phyloP scores from a whole-genome alignment of 2,888 invertebrate species.

The Beris morrisii region DNA sequence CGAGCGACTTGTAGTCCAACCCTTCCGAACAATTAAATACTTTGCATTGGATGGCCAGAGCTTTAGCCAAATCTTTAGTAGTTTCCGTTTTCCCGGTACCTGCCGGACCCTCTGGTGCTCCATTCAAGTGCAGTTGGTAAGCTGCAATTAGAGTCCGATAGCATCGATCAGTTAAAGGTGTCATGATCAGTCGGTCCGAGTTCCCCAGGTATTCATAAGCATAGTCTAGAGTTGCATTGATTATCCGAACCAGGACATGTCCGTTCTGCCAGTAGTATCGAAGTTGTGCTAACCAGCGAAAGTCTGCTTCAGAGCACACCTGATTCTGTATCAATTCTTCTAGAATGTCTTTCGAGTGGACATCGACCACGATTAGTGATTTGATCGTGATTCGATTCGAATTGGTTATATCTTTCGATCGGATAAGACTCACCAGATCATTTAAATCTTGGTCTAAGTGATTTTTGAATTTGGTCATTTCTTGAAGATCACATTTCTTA shows the following conservation, averaged over 20 bases:
- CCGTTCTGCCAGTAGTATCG: slow-evolving; percentile 70
- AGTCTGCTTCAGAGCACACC: slow-evolving; percentile 63
- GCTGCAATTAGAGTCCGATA: slow-evolving; percentile 72
- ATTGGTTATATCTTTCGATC: slow-evolving; percentile 61
- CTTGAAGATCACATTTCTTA: slow-evolving; percentile 55
- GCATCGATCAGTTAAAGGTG: slow-evolving; percentile 66
- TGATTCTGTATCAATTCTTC: slow-evolving; percentile 59
- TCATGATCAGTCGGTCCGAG: slow-evolving; percentile 63
- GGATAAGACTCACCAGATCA: slow-evolving; percentile 61
- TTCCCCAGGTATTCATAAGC: slow-evolving; percentile 77
- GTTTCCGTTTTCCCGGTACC: slow-evolving; percentile 91
- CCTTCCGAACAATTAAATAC: slow-evolving; percentile 76
- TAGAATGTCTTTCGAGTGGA: slow-evolving; percentile 71
- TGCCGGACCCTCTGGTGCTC: slow-evolving; percentile 73
- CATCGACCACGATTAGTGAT: slow-evolving; percentile 70
- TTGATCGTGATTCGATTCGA: slow-evolving; percentile 66
- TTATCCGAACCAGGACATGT: slow-evolving; percentile 62
- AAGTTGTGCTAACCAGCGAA: slow-evolving; percentile 72
- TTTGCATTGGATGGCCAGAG: slow-evolving; percentile 82
- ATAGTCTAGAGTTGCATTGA: slow-evolving; percentile 67
- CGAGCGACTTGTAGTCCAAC: slow-evolving; percentile 72
- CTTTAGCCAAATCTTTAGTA: slow-evolving; percentile 90
- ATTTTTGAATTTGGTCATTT: slow-evolving; percentile 57
- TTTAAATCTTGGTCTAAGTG: slow-evolving; percentile 58
- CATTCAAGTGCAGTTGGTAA: slow-evolving; percentile 70